Evolutionary conservation across 92 coral and sea anemone genomes (phyloP), one percentile per base, ranked within the genome.

Genomic region (Epizoanthus fatuus): DNA sequence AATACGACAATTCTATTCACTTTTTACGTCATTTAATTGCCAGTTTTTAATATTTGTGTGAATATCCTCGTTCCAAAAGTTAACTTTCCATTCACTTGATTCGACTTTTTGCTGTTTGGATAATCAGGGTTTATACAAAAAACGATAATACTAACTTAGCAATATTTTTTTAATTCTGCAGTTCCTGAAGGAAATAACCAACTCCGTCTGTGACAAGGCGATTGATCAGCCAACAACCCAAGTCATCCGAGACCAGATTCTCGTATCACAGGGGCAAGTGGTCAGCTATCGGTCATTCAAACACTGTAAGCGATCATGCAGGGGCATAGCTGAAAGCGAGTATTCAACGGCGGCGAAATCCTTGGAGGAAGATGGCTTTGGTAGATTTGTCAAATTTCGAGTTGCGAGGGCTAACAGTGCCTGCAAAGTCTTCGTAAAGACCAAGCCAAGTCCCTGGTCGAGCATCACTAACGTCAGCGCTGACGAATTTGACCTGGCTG

Each of bases 401-500:
- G 73, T 83, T 51, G 89, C 84, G 2, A 51, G 88, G 74, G n/a
- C 92, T 16, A 81, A 59, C 60, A 32, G 69, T 8, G 9, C 69
- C 40, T 88, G 92, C 83, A 88, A 82, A 69, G 88, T 83, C 5
- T 88, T 88, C 51, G 51, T 88, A 0, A 88, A 89, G 58, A 35
- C 38, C 62, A 85, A 79, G 67, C 93, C 93, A 29, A 42, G 70
- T 54, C 86, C 79, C 72, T 89, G 93, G 93, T 90, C 93, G 17
- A 72, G 37, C 53, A 64, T 44, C 62, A 39, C 75, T 3, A 11
- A 54, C 40, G 77, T 81, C 37, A 74, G 3, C n/a, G 6, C 14
- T 16, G 52, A 57, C 3, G 88, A 88, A 38, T 81, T 81, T 44
- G 76, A 81, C 7, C 63, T 11, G 16, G 84, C 83, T 7, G n/a